Base-by-base conservation (phyloP, 2,888 invertebrate species). In the Mesodorylaimus sp. region DNA sequence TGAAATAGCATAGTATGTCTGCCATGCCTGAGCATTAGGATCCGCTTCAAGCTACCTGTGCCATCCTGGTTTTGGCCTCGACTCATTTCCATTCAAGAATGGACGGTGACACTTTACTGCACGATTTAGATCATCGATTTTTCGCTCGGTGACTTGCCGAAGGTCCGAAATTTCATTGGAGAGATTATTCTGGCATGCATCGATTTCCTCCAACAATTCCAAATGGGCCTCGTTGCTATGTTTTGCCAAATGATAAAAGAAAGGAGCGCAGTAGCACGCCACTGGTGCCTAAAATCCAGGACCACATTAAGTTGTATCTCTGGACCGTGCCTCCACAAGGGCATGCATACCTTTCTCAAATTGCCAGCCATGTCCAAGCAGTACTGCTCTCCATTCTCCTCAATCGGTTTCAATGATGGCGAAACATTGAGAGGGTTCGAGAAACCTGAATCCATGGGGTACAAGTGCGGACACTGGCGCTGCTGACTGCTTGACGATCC, bases 301-400 rank as follows among this genome's bases (percentile, higher is more conserved):
- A 23, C 32, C 24, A 16, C n/a, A n/a, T n/a, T n/a, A n/a, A n/a
- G n/a, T n/a, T n/a, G n/a, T n/a, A n/a, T n/a, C n/a, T n/a, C n/a
- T n/a, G n/a, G n/a, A n/a, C n/a, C n/a, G n/a, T n/a, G n/a, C n/a
- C n/a, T n/a, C n/a, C n/a, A n/a, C n/a, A 29, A 41, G 28, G 48
- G 36, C 28, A 13, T n/a, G 36, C 54, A 52, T 58, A 74, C 75
- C 70, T 91, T 89, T 59, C 85, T 79, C 54, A 91, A 84, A 64
- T 89, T 88, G 1, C 91, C 91, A 16, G 87, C 88, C 57, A 93
- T 74, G 68, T 91, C 91, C 57, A 89, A 73, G 68, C 81, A 93
- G 68, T 91, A 91, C 68, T 89, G 88, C 69, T 88, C 86, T 53
- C 89, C 91, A 61, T 80, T 79, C 2, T 32, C 32, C 16, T 16